A percentile compares a stretch with the other conserved stretches of the same genome.
phyloP scores from a whole-genome alignment of 2,113 vertebrate species.

The Bettongia penicillata region DNA sequence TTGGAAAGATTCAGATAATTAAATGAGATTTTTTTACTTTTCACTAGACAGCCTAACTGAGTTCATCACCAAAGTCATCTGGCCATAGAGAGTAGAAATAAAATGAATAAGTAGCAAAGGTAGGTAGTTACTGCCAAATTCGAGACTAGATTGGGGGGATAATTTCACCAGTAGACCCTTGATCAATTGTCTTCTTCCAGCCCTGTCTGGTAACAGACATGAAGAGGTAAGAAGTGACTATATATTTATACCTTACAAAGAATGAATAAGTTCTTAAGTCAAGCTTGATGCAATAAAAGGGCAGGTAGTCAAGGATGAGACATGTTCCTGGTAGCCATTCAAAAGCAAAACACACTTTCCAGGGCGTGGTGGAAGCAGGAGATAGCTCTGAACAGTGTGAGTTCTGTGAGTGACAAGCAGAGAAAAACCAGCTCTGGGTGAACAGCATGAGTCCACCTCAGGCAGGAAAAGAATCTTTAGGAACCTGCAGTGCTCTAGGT shows the following conservation, averaged over 20 bases:
- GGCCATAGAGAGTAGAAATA: slow-evolving; percentile 27
- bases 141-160: background rate
- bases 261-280: background rate
- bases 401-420: background rate
- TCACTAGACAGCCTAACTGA: slow-evolving; percentile 27
- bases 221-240: background rate
- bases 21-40: slow-evolving; percentile 10
- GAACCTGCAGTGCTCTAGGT: background rate
- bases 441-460: background rate
- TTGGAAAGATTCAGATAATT: slow-evolving; percentile 30
- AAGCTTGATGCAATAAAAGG: background rate
- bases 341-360: background rate
- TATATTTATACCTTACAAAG: background rate
- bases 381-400: background rate
- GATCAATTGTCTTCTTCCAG: background rate
- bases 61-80: slow-evolving; percentile 27
- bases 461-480: background rate
- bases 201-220: background rate
- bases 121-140: background rate
- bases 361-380: background rate
- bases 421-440: background rate
- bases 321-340: background rate
- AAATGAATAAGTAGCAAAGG: slow-evolving; percentile 10
- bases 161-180: background rate
- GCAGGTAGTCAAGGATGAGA: background rate